These are phyloP conservation scores for Meloidogyne floridensis DNA, from an alignment of 1,140 invertebrate species.

Conservation along the genomic window DNA sequence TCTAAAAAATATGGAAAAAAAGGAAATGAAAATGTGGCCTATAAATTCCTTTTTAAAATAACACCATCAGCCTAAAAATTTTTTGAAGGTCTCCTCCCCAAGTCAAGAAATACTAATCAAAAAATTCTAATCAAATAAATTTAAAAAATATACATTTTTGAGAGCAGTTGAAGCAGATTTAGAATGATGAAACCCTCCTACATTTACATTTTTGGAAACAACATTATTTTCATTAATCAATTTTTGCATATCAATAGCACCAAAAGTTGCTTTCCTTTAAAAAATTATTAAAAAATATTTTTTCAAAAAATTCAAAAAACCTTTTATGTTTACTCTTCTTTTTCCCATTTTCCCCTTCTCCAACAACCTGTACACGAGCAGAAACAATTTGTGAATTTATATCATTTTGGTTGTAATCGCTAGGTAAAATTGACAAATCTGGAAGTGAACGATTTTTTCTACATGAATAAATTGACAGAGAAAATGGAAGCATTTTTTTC, in stretches of 20 bases:
- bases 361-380: not conserved
- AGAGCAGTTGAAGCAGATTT: not conserved
- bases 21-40: too few species aligned
- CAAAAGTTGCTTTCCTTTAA: not conserved
- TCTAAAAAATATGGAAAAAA: too few species aligned
- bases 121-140: not conserved
- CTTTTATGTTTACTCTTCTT: not conserved
- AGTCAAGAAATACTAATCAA: too few species aligned
- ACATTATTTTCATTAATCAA: not conserved
- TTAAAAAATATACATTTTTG: not conserved
- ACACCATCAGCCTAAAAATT: too few species aligned
- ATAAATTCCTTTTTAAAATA: too few species aligned
- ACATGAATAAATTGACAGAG: slow-evolving; percentile 56
- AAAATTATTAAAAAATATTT: not conserved
- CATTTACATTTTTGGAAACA: not conserved
- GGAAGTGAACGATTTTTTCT: slow-evolving; percentile 52
- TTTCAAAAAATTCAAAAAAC: not conserved
- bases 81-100: too few species aligned
- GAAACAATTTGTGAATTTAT: not conserved
- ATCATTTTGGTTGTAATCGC: slow-evolving; percentile 20
- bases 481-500: slow-evolving; percentile 49
- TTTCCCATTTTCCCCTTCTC: not conserved
- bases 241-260: not conserved
- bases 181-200: not conserved
- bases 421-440: slow-evolving; percentile 44